These are phyloP conservation scores for Orius laevigatus DNA, from an alignment of 1,140 invertebrate genomes.

Conservation along the genomic window DNA sequence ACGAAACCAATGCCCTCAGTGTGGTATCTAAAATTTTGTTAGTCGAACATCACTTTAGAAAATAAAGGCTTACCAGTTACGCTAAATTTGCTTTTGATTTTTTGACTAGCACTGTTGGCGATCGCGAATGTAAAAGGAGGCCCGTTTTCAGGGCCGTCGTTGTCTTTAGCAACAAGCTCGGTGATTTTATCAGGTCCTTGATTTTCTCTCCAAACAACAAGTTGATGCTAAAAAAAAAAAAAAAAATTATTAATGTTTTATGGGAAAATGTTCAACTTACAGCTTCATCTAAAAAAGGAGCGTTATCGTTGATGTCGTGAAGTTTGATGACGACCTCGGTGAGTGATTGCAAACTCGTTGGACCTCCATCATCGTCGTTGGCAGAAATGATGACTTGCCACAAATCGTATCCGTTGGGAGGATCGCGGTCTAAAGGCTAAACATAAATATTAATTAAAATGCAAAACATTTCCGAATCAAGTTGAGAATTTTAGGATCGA, in stretches of 20 bases:
- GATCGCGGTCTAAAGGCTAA: constrained; percentile 66
- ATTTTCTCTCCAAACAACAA: constrained; percentile 71
- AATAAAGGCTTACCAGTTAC: constrained; percentile 35
- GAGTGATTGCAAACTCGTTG: constrained; percentile 37
- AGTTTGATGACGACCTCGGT: constrained; percentile 58
- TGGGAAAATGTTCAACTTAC: neutral
- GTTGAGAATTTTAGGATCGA: neutral
- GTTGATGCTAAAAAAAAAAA: constrained; percentile 35
- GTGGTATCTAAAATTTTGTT: constrained; percentile 19
- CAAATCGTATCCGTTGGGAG: constrained; percentile 58
- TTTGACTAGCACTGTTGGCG: constrained; percentile 42
- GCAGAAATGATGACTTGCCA: constrained; percentile 75
- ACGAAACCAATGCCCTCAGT: constrained; percentile 45
- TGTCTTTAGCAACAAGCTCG: constrained; percentile 56
- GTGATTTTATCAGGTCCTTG: constrained; percentile 48
- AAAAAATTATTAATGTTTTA: constrained; percentile 4
- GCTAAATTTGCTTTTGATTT: constrained; percentile 53
- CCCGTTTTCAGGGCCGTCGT: constrained; percentile 61
- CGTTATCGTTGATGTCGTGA: constrained; percentile 79
- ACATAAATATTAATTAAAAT: constrained; percentile 11
- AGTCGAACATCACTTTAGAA: no score
- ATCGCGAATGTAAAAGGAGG: constrained; percentile 61
- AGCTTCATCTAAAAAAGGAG: constrained; percentile 62
- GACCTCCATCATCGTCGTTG: constrained; percentile 55
- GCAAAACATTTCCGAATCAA: neutral